Percentiles rank a stretch among this genome's conserved stretches.
Conservation (phyloP, 2,888 invertebrate species). For the Thereva nobilitata region DNA sequence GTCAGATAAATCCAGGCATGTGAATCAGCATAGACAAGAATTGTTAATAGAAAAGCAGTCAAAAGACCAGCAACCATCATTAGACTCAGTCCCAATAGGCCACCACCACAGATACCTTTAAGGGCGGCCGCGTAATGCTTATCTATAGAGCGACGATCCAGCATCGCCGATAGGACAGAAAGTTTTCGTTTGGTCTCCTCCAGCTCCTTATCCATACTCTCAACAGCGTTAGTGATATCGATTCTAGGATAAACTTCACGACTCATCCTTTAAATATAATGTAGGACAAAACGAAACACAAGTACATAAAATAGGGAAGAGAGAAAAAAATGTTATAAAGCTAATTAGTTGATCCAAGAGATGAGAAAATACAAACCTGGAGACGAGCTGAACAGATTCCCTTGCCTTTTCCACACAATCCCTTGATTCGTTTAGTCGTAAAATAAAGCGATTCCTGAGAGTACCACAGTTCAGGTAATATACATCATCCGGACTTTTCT, state of each 20-base stretch:
- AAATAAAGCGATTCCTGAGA: slow-evolving; percentile 56
- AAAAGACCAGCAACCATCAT: slow-evolving; percentile 86
- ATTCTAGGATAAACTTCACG: slow-evolving; percentile 57
- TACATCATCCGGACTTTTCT: slow-evolving; percentile 56
- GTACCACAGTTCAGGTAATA: slow-evolving; percentile 58
- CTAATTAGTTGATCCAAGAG: slow-evolving; percentile 10
- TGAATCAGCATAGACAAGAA: slow-evolving; percentile 91
- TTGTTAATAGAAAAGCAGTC: slow-evolving; percentile 86
- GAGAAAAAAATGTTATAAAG: slow-evolving; percentile 4
- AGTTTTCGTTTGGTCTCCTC: slow-evolving; percentile 56
- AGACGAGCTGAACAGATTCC: slow-evolving; percentile 54
- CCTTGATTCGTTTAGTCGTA: slow-evolving; percentile 57
- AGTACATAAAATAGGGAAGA: slow-evolving; percentile 22
- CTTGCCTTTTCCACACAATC: slow-evolving; percentile 58
- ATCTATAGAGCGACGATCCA: slow-evolving; percentile 83
- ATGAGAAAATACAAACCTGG: slow-evolving; percentile 48
- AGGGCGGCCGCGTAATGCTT: slow-evolving; percentile 80
- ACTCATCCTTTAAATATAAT: slow-evolving; percentile 51
- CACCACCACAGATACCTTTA: slow-evolving; percentile 79
- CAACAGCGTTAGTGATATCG: slow-evolving; percentile 53
- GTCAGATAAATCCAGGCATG: slow-evolving; percentile 96
- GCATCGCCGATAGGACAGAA: slow-evolving; percentile 64
- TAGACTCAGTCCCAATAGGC: slow-evolving; percentile 79
- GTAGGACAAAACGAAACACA: neutral
- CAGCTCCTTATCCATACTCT: slow-evolving; percentile 55